Conservation (phyloP, 2,888 invertebrate species). For the Mythimna vitellina region DNA sequence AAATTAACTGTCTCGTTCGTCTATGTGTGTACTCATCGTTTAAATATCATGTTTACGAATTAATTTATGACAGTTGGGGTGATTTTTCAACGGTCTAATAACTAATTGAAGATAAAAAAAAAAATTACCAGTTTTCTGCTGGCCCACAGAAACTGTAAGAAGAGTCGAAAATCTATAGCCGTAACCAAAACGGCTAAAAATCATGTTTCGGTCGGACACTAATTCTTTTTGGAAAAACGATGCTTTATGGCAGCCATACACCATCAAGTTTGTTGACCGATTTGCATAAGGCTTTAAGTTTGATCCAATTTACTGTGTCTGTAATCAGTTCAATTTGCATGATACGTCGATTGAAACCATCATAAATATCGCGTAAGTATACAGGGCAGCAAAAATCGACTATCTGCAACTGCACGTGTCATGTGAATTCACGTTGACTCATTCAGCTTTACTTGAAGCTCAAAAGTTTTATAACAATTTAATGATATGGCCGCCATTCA, state of each 20-base stretch:
- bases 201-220: background rate
- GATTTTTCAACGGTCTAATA: background rate
- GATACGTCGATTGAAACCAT: conserved; percentile 4
- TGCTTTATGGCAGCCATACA: background rate
- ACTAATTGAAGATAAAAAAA: background rate
- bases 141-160: background rate
- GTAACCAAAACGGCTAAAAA: background rate
- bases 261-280: background rate
- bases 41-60: no score
- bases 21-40: no score
- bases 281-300: conserved; percentile 4
- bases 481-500: conserved; percentile 1
- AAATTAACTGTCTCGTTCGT: no score
- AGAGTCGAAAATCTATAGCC: background rate
- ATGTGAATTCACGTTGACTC: background rate
- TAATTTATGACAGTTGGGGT: no score
- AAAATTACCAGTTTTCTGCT: background rate
- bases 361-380: background rate
- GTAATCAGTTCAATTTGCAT: conserved; percentile 5
- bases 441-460: background rate
- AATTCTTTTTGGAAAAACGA: background rate
- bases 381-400: background rate
- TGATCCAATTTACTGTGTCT: background rate
- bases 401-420: background rate
- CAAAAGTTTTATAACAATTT: background rate